Evolutionary conservation across 2,888 invertebrate genomes (phyloP).

Genomic region (Gastracanthus pulcherrimus): DNA sequence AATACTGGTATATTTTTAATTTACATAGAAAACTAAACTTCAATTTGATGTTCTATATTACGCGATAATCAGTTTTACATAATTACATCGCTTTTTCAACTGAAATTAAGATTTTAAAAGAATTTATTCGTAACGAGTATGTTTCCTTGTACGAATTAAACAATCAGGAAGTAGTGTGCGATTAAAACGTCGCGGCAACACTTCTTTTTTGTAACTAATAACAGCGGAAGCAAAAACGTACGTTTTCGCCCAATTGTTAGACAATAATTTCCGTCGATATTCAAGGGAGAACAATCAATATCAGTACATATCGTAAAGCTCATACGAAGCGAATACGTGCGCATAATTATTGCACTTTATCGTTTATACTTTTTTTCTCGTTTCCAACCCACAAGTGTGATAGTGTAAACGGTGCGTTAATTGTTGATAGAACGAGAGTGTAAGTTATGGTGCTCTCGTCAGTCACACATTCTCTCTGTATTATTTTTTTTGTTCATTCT

Average conservation of each 20-base stretch:
- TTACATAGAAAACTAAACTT: no score
- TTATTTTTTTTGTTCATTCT: background rate
- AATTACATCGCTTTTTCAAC: no score
- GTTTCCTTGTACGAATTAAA: no score
- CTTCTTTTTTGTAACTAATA: background rate
- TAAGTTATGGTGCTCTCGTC: background rate
- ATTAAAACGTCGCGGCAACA: no score
- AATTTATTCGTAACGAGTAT: no score
- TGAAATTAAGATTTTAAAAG: no score
- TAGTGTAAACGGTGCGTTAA: slow-evolving; percentile 34
- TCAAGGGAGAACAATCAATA: background rate
- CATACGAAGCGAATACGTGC: slow-evolving; percentile 25
- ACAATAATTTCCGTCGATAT: background rate
- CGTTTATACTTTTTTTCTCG: background rate
- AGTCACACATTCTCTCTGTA: slow-evolving; percentile 13
- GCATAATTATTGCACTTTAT: slow-evolving; percentile 21
- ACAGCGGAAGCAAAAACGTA: slow-evolving; percentile 27
- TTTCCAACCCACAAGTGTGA: slow-evolving; percentile 10
- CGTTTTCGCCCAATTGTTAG: slow-evolving; percentile 18
- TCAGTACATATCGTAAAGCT: slow-evolving; percentile 33
- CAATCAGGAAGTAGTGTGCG: no score
- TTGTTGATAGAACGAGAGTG: slow-evolving; percentile 28
- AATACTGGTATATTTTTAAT: no score
- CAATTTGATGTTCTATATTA: no score
- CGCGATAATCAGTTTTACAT: no score